Evolutionary conservation across 1,140 invertebrate species (phyloP).

Genomic region (Eriocheir sinensis): DNA sequence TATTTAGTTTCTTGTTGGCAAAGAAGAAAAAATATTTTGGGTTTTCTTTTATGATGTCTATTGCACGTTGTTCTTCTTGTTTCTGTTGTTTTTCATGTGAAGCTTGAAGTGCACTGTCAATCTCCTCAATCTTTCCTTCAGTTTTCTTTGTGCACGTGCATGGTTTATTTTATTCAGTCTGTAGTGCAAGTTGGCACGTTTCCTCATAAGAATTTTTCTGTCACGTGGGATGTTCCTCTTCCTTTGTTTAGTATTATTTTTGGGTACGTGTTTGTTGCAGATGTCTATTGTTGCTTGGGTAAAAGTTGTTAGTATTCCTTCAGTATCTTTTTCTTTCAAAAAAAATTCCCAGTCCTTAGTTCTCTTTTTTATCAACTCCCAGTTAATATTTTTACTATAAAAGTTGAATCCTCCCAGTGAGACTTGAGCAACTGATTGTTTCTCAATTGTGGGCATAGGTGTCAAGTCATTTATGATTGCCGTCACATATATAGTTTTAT

Average conservation of each 20-base stretch:
- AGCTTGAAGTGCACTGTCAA: background rate
- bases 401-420: slow-evolving; percentile 34
- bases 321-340: background rate
- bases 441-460: background rate
- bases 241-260: background rate
- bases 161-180: background rate
- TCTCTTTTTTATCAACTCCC: slow-evolving; percentile 5
- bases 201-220: slow-evolving; percentile 48
- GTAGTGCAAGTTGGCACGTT: slow-evolving; percentile 15
- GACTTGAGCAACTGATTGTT: background rate
- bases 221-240: slow-evolving; percentile 5
- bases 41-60: background rate
- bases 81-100: no score
- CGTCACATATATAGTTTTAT: background rate
- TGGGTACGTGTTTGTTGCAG: background rate
- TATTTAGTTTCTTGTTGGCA: slow-evolving; percentile 38
- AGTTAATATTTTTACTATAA: slow-evolving; percentile 30
- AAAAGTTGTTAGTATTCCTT: slow-evolving; percentile 7
- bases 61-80: no score
- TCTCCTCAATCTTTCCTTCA: background rate
- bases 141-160: background rate
- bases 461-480: background rate
- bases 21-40: slow-evolving; percentile 19
- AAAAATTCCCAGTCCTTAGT: background rate
- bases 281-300: background rate